Percentiles rank a stretch among this genome's conserved stretches.
These are phyloP conservation scores for Xyliphius kryptos DNA, from an alignment of 2,113 vertebrate genomes.

Conservation along the genomic window DNA sequence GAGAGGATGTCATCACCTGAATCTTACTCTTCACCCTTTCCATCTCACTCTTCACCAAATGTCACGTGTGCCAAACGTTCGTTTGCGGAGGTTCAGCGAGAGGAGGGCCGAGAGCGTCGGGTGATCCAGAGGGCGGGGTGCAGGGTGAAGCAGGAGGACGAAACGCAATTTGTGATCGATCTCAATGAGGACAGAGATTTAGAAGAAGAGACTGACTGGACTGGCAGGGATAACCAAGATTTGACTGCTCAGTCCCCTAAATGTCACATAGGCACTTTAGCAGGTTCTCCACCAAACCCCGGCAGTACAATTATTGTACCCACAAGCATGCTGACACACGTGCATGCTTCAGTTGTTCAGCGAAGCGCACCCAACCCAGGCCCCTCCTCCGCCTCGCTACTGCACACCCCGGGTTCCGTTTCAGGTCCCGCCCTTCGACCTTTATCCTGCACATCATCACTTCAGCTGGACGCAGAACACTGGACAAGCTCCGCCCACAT, in stretches of 20 bases:
- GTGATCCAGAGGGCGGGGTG: constrained; percentile 87
- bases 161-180: constrained; percentile 71
- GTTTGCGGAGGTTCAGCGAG: constrained; percentile 73
- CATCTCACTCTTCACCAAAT: constrained; percentile 6
- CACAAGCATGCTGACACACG: constrained; percentile 41
- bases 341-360: constrained; percentile 8
- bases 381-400: background rate
- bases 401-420: background rate
- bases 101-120: constrained; percentile 75
- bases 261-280: constrained; percentile 1
- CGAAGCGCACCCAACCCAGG: constrained; percentile 9
- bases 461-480: no score
- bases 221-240: background rate
- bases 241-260: background rate
- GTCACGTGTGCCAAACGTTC: constrained; percentile 55
- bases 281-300: background rate
- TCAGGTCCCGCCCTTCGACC: background rate
- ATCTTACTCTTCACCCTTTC: constrained; percentile 2
- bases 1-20: constrained; percentile 43
- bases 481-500: no score
- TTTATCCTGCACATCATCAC: constrained; percentile 1
- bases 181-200: constrained; percentile 64
- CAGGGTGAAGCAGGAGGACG: constrained; percentile 79
- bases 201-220: constrained; percentile 48
- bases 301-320: background rate